Base-by-base conservation (phyloP, 2,113 vertebrate species). In the Colossoma macropomum region DNA sequence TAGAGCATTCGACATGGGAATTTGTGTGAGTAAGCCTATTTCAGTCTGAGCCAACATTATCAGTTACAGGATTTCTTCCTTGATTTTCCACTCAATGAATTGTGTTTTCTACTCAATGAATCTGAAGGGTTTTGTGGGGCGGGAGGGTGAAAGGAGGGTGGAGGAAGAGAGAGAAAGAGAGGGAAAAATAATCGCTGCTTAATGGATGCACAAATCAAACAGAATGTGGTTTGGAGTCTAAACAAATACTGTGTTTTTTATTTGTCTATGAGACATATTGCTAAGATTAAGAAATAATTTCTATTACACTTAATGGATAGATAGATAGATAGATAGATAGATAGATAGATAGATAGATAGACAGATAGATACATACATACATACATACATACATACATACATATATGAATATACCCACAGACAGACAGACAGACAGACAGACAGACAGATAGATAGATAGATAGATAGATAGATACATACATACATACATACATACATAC, bases 11-110 rank as follows among this genome's bases (percentile, higher is more conserved):
- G 70, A 77, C 89, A 86, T 88, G 89, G 89, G 87, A 91, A 89
- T 91, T 87, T 87, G 84, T 83, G 80, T 78, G 75, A 89, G 87
- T 81, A 88, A 89, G 87, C 83, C 78, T 88, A 89, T 86, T 89
- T 83, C 82, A 56, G 85, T 82, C 71, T 52, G 75, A 83, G 82
- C 82, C 85, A 82, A 85, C 84, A 75, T 89, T 82, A 89, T 85
- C 86, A 84, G 86, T 88, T 90, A 83, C 85, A 82, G 74, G 77
- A 87, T 86, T 85, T 74, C 60, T 52, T 52, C 54, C 82, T 62
- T 88, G 88, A 86, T 90, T 88, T 91, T 91, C 87, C 87, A 87
- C 84, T 91, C 87, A 83, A 88, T 88, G 80, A 79, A 86, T 79
- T 87, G 75, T 71, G 82, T 85, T 91, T 91, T 89, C 87, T 89